phyloP scores from a whole-genome alignment of 2,113 vertebrate genomes.

The Forbesichthys agassizii region DNA sequence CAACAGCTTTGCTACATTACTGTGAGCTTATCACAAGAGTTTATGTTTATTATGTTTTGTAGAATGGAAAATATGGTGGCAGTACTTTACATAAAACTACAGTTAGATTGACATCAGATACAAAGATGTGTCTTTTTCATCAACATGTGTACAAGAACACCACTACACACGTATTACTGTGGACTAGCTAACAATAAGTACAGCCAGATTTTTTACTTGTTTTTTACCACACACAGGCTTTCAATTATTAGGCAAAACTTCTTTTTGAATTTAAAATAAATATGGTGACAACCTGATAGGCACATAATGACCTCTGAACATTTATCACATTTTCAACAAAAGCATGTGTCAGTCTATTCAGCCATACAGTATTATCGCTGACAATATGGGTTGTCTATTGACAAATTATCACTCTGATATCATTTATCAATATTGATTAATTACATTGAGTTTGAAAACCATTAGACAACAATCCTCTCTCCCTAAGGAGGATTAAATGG shows the following conservation, averaged over 20 bases:
- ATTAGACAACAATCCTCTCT: too few relatives aligned
- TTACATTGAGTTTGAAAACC: too few relatives aligned
- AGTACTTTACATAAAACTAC: too few relatives aligned
- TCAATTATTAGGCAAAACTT: conserved; percentile 46
- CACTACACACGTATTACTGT: background rate
- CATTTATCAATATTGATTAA: background rate
- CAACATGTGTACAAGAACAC: background rate
- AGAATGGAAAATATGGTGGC: too few relatives aligned
- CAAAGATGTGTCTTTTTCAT: background rate
- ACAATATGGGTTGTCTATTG: too few relatives aligned
- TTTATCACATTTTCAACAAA: conserved; percentile 35
- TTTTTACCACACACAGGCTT: conserved; percentile 26
- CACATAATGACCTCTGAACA: conserved; percentile 28
- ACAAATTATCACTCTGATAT: too few relatives aligned
- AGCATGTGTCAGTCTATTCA: conserved; percentile 9
- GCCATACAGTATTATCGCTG: background rate
- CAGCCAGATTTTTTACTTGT: background rate
- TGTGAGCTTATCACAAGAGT: conserved; percentile 18
- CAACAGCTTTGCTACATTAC: background rate
- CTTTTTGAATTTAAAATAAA: conserved; percentile 71
- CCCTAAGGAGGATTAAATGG: too few relatives aligned
- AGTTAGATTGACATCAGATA: background rate
- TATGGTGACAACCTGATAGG: conserved; percentile 38
- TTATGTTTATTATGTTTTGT: conserved; percentile 16
- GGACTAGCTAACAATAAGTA: background rate